These are phyloP conservation scores for Balearica regulorum DNA, from an alignment of 2,797 vertebrate genomes.

Conservation along the genomic window DNA sequence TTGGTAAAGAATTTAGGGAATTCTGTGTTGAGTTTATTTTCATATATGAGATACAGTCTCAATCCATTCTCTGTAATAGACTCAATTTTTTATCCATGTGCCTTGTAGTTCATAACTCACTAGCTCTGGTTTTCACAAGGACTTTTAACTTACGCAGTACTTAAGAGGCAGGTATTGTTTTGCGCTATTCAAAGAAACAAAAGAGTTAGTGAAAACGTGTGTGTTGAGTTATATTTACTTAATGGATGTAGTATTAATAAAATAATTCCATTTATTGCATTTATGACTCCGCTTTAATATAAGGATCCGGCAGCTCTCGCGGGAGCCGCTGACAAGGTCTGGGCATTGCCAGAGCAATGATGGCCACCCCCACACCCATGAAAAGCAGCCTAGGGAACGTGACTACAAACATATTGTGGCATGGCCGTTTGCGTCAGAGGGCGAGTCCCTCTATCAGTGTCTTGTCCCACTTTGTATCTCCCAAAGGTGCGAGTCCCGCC, in stretches of 20 bases:
- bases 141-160: not conserved
- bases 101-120: not conserved
- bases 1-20: not conserved
- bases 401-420: no score
- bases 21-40: not conserved
- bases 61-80: not conserved
- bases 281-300: not conserved
- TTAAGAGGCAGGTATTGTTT: not conserved
- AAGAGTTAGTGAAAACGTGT: not conserved
- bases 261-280: not conserved
- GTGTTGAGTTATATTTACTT: not conserved
- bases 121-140: not conserved
- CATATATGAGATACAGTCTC: not conserved
- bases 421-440: no score
- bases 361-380: no score
- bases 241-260: not conserved
- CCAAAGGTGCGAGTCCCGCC: no score
- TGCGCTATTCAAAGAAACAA: not conserved
- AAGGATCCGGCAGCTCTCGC: not conserved
- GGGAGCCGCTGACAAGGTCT: no score
- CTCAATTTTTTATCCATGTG: fast-evolving
- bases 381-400: no score
- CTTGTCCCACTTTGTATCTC: no score
- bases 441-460: no score
- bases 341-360: no score